Evolutionary conservation across 2,113 vertebrate genomes (phyloP).

Genomic region (Spea multiplicata): DNA sequence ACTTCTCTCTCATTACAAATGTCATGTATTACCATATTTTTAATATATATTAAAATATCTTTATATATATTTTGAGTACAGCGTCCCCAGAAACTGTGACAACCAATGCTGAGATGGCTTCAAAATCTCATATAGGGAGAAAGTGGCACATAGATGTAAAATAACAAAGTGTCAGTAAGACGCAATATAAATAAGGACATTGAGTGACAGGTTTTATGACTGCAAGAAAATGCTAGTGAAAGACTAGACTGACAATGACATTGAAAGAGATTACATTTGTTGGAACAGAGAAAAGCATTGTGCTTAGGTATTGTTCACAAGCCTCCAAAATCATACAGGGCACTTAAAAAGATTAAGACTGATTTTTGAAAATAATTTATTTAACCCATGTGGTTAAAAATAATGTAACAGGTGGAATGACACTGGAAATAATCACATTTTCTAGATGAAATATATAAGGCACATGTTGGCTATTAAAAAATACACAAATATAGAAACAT

Average conservation of each 20-base stretch:
- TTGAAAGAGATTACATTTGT: conserved; percentile 41
- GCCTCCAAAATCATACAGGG: conserved; percentile 26
- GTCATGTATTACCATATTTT: too few relatives aligned
- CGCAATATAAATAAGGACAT: conserved; percentile 29
- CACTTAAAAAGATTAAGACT: conserved; percentile 25
- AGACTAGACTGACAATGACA: conserved; percentile 33
- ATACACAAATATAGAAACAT: neutral
- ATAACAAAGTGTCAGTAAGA: conserved; percentile 1
- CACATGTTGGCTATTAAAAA: neutral
- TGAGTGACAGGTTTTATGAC: conserved; percentile 37
- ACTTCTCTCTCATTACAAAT: too few relatives aligned
- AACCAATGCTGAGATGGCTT: too few relatives aligned
- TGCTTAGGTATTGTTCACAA: conserved; percentile 30
- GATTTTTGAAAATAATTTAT: conserved; percentile 15
- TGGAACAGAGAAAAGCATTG: conserved; percentile 17
- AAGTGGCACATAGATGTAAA: neutral
- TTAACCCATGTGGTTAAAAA: neutral
- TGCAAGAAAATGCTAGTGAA: conserved; percentile 27
- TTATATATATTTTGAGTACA: too few relatives aligned
- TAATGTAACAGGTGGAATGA: neutral
- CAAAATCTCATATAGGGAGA: too few relatives aligned
- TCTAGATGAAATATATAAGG: too few relatives aligned
- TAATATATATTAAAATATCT: too few relatives aligned
- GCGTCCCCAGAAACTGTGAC: too few relatives aligned
- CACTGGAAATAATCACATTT: neutral